phyloP scores from a whole-genome alignment of 2,113 vertebrate species.

The Xenopus borealis region DNA sequence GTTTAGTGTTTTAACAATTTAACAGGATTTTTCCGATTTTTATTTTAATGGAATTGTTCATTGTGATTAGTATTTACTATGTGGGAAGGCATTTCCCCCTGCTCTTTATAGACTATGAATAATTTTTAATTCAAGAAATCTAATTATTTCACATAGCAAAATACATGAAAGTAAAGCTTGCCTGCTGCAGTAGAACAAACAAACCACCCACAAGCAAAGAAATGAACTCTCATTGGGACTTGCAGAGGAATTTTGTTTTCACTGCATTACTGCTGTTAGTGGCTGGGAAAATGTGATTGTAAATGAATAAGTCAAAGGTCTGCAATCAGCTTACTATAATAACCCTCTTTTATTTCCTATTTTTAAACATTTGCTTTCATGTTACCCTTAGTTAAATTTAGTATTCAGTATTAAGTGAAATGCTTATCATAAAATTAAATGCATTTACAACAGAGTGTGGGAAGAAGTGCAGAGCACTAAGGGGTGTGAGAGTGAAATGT shows the following conservation, averaged over 20 bases:
- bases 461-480: too few relatives aligned
- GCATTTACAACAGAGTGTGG: too few relatives aligned
- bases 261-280: neutral
- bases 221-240: conserved; percentile 24
- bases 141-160: conserved; percentile 38
- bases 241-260: neutral
- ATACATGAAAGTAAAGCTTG: conserved; percentile 19
- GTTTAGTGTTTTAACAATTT: neutral
- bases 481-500: too few relatives aligned
- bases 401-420: too few relatives aligned
- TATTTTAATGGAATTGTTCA: neutral
- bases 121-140: conserved; percentile 37
- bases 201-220: conserved; percentile 33
- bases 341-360: too few relatives aligned
- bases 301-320: neutral
- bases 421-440: too few relatives aligned
- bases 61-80: neutral
- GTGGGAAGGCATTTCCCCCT: neutral
- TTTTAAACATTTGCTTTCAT: neutral
- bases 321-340: neutral
- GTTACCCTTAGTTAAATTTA: neutral
- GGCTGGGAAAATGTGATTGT: neutral
- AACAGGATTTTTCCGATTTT: neutral
- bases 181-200: conserved; percentile 6
- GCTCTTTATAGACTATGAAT: conserved; percentile 8